These are phyloP conservation scores for Glaucidium brasilianum DNA, from an alignment of 2,113 vertebrate species.

Conservation along the genomic window DNA sequence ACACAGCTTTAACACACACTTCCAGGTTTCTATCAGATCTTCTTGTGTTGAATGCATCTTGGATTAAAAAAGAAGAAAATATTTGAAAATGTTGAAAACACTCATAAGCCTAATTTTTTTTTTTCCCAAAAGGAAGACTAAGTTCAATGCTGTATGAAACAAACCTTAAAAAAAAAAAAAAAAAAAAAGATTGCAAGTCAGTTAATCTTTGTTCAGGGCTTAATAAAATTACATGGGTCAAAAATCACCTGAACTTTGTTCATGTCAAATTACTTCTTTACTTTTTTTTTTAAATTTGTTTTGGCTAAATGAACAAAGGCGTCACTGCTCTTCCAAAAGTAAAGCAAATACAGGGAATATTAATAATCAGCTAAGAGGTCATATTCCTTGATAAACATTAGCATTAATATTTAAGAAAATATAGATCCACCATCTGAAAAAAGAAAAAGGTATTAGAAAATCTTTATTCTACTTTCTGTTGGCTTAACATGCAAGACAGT, in stretches of 20 bases:
- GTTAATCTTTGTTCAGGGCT: neutral
- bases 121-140: neutral
- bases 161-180: neutral
- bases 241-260: conserved; percentile 5
- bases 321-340: neutral
- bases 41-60: neutral
- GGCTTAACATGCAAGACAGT: neutral
- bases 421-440: neutral
- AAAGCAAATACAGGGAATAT: conserved; percentile 10
- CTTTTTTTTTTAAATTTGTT: neutral
- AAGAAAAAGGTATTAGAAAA: neutral
- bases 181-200: neutral
- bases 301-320: neutral
- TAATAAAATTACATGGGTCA: neutral
- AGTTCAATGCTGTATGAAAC: neutral
- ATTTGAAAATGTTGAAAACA: neutral
- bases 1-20: neutral
- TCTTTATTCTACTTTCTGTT: neutral
- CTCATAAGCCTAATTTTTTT: neutral
- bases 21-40: neutral
- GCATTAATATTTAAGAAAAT: neutral
- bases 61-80: neutral
- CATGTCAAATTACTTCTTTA: neutral
- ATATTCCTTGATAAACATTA: neutral
- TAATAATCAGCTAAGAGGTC: neutral